Conservation (phyloP, 2,113 vertebrate genomes). For the Otus sunia region DNA sequence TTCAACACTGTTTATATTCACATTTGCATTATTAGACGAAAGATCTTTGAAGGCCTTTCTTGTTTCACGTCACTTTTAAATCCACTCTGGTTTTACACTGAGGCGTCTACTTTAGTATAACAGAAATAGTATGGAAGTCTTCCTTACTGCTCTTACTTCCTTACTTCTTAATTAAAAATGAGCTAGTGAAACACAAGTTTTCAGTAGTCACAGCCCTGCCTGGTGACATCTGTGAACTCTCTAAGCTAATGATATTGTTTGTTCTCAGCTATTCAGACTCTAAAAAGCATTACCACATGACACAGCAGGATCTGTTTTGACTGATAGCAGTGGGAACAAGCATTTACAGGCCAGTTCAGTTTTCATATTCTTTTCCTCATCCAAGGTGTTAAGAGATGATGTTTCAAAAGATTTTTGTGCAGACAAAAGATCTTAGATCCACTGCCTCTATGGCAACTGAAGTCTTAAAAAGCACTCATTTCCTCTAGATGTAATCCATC, state of each 20-base stretch:
- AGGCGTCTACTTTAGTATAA: neutral
- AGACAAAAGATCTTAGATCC: conserved; percentile 28
- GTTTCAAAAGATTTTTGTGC: neutral
- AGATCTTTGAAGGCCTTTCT: neutral
- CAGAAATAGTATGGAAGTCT: neutral
- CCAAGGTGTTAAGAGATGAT: neutral
- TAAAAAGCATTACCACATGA: conserved; percentile 23
- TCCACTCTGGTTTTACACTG: neutral
- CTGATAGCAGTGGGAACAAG: conserved; percentile 13
- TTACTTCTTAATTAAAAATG: neutral
- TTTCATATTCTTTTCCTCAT: neutral
- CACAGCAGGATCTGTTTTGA: neutral
- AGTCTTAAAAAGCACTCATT: conserved; percentile 56
- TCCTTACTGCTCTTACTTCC: neutral
- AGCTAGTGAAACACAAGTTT: neutral
- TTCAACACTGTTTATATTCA: neutral
- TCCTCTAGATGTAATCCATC: conserved; percentile 58
- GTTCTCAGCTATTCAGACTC: conserved; percentile 27
- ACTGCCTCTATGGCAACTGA: conserved; percentile 51
- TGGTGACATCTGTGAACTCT: conserved; percentile 12
- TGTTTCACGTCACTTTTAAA: neutral
- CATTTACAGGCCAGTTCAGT: neutral
- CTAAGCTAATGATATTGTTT: neutral
- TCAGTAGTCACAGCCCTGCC: neutral
- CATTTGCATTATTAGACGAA: neutral